These are phyloP conservation scores for Calephelis nemesis DNA, from an alignment of 1,140 invertebrate species.

Conservation along the genomic window DNA sequence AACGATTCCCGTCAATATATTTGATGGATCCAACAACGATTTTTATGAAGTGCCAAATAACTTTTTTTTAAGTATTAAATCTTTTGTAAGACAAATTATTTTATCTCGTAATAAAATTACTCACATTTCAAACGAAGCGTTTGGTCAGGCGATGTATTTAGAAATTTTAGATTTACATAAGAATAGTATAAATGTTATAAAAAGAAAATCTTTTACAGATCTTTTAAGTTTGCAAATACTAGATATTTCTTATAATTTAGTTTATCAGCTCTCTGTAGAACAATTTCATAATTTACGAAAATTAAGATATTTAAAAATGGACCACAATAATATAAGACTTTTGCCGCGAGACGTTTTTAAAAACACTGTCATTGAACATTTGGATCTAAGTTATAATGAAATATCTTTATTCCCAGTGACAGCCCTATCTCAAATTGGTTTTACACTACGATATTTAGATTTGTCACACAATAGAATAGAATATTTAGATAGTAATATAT, in stretches of 20 bases:
- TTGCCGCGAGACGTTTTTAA: constrained; percentile 89
- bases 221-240: constrained; percentile 87
- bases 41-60: constrained; percentile 83
- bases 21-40: constrained; percentile 86
- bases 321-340: constrained; percentile 87
- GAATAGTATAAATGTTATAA: constrained; percentile 86
- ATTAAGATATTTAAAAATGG: constrained; percentile 87
- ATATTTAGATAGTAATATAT: constrained; percentile 92
- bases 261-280: constrained; percentile 88
- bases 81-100: constrained; percentile 82
- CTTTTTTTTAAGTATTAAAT: constrained; percentile 82
- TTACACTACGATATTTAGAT: constrained; percentile 87
- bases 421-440: constrained; percentile 86
- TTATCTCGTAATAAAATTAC: constrained; percentile 87
- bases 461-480: constrained; percentile 90
- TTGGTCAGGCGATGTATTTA: constrained; percentile 84
- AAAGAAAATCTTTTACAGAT: constrained; percentile 87
- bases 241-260: constrained; percentile 88
- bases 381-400: constrained; percentile 90
- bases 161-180: constrained; percentile 87
- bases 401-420: constrained; percentile 86
- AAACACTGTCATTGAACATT: constrained; percentile 87
- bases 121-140: constrained; percentile 84
- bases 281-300: constrained; percentile 90
- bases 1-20: constrained; percentile 81